Evolutionary conservation across 2,797 vertebrate genomes (phyloP).

Genomic region (Falco naumanni): DNA sequence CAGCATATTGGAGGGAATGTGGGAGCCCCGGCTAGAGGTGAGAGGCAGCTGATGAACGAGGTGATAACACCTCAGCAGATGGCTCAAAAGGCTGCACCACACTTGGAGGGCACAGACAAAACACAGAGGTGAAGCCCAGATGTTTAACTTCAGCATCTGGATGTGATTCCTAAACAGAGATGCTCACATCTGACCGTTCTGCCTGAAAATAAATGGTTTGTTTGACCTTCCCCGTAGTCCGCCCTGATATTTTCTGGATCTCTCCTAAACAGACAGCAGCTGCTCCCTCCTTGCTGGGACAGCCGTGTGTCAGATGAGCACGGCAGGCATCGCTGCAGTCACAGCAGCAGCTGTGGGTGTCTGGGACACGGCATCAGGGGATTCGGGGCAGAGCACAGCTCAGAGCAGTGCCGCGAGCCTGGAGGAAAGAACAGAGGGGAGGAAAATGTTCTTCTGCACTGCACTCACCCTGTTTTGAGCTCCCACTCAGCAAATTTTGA

Average conservation of each 20-base stretch:
- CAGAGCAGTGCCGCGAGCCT: accelerated
- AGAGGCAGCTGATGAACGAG: conserved; percentile 46
- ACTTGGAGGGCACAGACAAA: neutral
- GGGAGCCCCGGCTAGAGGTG: neutral
- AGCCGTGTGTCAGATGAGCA: accelerated
- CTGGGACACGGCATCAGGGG: accelerated
- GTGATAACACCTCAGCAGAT: conserved; percentile 53
- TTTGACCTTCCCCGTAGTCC: conserved; percentile 1
- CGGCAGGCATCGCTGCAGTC: accelerated
- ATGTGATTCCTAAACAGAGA: conserved; percentile 66
- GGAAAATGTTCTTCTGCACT: neutral
- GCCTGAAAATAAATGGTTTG: conserved; percentile 55
- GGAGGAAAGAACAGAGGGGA: neutral
- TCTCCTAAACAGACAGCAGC: conserved; percentile 7
- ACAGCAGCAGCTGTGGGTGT: neutral
- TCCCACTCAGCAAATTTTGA: neutral
- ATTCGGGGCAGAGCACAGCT: neutral
- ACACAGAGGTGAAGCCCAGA: conserved; percentile 63
- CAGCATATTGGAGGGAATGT: neutral
- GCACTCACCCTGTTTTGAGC: neutral
- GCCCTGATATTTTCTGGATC: neutral
- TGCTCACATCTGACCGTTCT: conserved; percentile 34
- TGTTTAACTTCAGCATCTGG: conserved; percentile 70
- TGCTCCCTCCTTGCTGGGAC: neutral
- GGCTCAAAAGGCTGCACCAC: conserved; percentile 10